A percentile compares a stretch with the other conserved stretches of the same genome.
Evolutionary conservation across 1,140 invertebrate species (phyloP).

Genomic region (Lethrus apterus): DNA sequence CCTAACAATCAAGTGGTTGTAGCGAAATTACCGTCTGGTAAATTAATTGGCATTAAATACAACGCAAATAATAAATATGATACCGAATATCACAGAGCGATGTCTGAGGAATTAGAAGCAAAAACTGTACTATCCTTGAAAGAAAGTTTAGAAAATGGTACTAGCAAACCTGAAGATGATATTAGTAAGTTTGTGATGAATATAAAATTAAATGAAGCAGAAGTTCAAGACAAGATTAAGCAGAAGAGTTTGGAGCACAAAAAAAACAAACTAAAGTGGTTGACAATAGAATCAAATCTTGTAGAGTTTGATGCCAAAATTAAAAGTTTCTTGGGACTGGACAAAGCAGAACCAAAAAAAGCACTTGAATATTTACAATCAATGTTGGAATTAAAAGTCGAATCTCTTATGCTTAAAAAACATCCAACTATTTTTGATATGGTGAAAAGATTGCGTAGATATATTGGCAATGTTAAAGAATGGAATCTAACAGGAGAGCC

Average conservation of each 20-base stretch:
- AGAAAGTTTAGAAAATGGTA: constrained; percentile 13
- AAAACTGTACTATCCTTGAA: constrained; percentile 14
- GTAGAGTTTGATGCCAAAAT: constrained; percentile 31
- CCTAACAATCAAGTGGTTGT: constrained; percentile 25
- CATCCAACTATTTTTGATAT: constrained; percentile 76
- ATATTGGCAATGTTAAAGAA: constrained; percentile 64
- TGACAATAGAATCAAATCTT: constrained; percentile 31
- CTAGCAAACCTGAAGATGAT: constrained; percentile 12
- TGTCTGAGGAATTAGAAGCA: constrained; percentile 27
- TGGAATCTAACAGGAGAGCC: constrained; percentile 63
- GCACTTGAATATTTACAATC: constrained; percentile 47
- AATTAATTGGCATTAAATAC: constrained; percentile 19
- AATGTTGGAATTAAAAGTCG: constrained; percentile 59
- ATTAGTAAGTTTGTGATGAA: constrained; percentile 17
- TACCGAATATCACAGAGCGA: constrained; percentile 30
- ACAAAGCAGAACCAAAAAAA: constrained; percentile 40
- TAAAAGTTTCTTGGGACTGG: constrained; percentile 32
- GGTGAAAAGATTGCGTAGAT: constrained; percentile 52
- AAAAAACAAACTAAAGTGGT: constrained; percentile 21
- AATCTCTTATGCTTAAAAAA: constrained; percentile 74
- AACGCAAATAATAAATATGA: constrained; percentile 13
- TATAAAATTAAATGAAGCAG: constrained; percentile 23
- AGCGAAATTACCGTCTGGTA: constrained; percentile 25
- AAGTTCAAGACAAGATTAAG: constrained; percentile 43
- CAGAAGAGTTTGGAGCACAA: constrained; percentile 26